Conservation (phyloP, 2,797 vertebrate species). For the Chrysocyon brachyurus region DNA sequence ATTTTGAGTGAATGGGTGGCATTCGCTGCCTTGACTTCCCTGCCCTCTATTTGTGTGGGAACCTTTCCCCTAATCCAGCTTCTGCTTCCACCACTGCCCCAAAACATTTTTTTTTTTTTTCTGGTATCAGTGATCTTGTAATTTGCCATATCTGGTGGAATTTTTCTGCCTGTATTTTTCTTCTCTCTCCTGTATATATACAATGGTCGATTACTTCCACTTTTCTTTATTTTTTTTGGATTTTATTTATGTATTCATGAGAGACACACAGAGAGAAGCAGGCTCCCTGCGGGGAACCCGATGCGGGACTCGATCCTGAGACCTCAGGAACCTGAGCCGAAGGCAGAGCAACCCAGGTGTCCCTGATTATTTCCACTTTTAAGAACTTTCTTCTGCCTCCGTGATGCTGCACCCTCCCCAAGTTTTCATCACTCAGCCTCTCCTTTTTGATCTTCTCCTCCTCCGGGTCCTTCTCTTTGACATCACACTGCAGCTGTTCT, state of each 20-base stretch:
- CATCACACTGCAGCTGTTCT: background rate
- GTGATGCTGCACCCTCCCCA: too few relatives aligned
- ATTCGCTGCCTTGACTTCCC: background rate
- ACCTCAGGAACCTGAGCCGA: too few relatives aligned
- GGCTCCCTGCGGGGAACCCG: too few relatives aligned
- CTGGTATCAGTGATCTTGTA: background rate
- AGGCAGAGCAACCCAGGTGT: too few relatives aligned
- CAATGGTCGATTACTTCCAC: background rate
- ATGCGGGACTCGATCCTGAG: too few relatives aligned
- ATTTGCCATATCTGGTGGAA: background rate
- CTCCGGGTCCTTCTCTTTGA: background rate
- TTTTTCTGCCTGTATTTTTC: background rate
- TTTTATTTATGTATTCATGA: too few relatives aligned
- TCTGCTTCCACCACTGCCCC: background rate
- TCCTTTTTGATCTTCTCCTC: background rate
- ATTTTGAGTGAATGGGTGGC: background rate
- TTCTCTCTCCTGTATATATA: background rate
- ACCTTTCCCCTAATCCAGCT: background rate
- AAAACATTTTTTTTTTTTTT: background rate
- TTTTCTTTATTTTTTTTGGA: background rate
- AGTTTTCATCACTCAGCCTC: background rate
- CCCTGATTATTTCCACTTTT: background rate
- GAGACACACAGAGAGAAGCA: too few relatives aligned
- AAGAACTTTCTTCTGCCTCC: background rate
- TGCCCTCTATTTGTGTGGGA: background rate